Conservation (phyloP, 1,140 invertebrate species). For the Bombus difficillimus region DNA sequence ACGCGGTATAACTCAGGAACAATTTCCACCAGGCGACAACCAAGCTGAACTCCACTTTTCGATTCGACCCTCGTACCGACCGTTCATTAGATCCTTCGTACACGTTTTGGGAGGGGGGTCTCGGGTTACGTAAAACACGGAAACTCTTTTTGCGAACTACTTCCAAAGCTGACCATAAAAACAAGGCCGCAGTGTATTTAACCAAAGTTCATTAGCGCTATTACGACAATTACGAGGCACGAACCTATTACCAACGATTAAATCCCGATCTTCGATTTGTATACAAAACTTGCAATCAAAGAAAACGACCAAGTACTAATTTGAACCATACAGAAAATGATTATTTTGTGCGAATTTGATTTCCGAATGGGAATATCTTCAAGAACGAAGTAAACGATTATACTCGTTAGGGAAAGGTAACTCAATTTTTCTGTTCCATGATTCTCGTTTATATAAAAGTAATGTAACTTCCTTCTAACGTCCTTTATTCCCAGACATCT, state of each 20-base stretch:
- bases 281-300: neutral
- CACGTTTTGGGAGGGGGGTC: neutral
- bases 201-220: neutral
- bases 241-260: neutral
- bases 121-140: conserved; percentile 16
- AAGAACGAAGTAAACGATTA: neutral
- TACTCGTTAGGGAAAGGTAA: neutral
- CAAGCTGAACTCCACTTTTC: conserved; percentile 45
- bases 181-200: neutral
- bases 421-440: neutral
- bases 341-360: neutral
- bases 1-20: conserved; percentile 60
- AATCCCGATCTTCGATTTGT: neutral
- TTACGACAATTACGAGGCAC: neutral
- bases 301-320: neutral
- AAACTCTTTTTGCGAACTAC: conserved; percentile 1
- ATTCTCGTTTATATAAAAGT: neutral
- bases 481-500: conserved; percentile 5
- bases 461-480: neutral
- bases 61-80: conserved; percentile 54
- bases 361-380: neutral
- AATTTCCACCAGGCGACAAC: conserved; percentile 57
- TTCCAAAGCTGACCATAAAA: neutral
- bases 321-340: neutral
- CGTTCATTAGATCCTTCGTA: conserved; percentile 46